Conservation (phyloP, 2,113 vertebrate species). For the Rhabdomys dilectus region DNA sequence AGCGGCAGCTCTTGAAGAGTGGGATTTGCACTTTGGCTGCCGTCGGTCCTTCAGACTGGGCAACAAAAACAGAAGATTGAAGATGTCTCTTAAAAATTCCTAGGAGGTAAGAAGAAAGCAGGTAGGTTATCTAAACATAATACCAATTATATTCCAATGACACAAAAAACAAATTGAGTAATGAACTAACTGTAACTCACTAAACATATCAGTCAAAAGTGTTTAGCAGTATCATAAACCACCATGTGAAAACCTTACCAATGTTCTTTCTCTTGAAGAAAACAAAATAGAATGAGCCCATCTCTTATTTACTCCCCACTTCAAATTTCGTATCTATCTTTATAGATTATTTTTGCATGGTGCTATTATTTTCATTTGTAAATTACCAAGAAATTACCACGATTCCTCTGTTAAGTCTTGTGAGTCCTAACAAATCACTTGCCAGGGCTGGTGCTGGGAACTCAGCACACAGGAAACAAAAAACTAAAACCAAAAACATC, state of each 20-base stretch:
- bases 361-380: background rate
- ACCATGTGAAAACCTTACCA: conserved; percentile 19
- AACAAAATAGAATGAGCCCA: background rate
- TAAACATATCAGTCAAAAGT: conserved; percentile 9
- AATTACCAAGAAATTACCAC: background rate
- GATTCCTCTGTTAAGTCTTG: background rate
- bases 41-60: conserved; percentile 97
- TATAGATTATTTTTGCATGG: background rate
- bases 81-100: conserved; percentile 98
- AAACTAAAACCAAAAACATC: background rate
- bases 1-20: conserved; percentile 96
- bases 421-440: background rate
- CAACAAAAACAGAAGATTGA: conserved; percentile 97
- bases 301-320: background rate
- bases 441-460: background rate
- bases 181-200: background rate
- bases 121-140: conserved; percentile 43
- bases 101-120: conserved; percentile 72
- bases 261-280: conserved; percentile 4
- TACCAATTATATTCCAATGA: conserved; percentile 34
- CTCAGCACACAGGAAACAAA: background rate
- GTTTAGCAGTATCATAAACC: background rate
- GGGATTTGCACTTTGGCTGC: conserved; percentile 98
- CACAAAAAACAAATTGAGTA: background rate
- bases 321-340: background rate